Conservation (phyloP, 2,888 invertebrate genomes). For the Lamellibrachia columna region DNA sequence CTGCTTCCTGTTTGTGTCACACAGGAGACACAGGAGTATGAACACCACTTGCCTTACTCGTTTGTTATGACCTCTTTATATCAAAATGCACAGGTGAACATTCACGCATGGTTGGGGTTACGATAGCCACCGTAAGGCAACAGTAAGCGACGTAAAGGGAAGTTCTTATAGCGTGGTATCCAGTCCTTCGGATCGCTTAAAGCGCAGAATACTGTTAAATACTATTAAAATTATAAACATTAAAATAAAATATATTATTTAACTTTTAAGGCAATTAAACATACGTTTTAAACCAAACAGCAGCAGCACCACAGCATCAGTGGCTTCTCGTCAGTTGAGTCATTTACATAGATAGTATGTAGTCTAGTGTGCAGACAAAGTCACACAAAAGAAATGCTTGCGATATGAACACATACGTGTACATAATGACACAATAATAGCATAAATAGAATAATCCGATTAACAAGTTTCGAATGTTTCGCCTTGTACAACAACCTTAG, state of each 20-base stretch:
- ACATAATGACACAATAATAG: background rate
- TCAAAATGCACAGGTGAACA: background rate
- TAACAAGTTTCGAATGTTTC: background rate
- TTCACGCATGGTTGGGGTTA: background rate
- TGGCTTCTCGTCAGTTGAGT: no score
- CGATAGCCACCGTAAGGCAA: no score
- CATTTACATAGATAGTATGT: no score
- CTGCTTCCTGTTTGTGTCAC: background rate
- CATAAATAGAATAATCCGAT: background rate
- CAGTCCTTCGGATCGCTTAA: no score
- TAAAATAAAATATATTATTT: no score
- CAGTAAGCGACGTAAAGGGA: no score
- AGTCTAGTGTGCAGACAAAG: background rate
- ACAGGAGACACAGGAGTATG: background rate
- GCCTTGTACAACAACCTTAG: background rate
- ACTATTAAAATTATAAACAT: no score
- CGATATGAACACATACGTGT: background rate
- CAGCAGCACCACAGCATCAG: no score
- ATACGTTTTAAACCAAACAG: no score
- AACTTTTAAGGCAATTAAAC: no score
- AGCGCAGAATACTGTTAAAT: no score
- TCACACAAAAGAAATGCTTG: background rate
- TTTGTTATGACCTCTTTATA: background rate
- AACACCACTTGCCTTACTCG: background rate
- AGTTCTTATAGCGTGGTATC: no score